phyloP scores from a whole-genome alignment of 1,140 invertebrate genomes.

The Microplitis demolitor region DNA sequence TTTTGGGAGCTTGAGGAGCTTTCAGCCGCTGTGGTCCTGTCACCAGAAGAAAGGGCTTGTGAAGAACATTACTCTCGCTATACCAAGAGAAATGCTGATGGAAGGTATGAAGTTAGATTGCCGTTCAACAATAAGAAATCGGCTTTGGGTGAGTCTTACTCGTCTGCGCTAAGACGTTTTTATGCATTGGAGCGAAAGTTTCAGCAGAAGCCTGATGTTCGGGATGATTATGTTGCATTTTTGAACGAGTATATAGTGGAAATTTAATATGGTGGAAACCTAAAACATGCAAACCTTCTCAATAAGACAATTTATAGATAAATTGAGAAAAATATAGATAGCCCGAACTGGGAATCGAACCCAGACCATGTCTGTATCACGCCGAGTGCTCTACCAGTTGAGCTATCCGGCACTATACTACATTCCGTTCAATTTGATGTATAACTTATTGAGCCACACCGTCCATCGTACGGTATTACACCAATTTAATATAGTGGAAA shows the following conservation, averaged over 20 bases:
- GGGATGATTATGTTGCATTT: slow-evolving; percentile 35
- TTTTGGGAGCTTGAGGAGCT: slow-evolving; percentile 33
- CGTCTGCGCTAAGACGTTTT: slow-evolving; percentile 29
- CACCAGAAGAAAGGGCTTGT: slow-evolving; percentile 4
- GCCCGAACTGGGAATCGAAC: too few relatives aligned
- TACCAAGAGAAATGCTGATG: slow-evolving; percentile 26
- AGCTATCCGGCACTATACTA: too few relatives aligned
- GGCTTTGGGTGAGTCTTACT: slow-evolving; percentile 40
- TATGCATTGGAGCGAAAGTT: slow-evolving; percentile 40
- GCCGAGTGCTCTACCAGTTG: too few relatives aligned
- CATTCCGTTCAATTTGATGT: too few relatives aligned
- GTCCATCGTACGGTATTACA: too few relatives aligned
- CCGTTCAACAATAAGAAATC: slow-evolving; percentile 34
- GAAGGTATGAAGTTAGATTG: slow-evolving; percentile 41
- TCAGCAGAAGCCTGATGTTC: slow-evolving; percentile 35
- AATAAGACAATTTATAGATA: too few relatives aligned
- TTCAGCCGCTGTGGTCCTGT: not conserved
- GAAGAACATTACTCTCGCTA: slow-evolving; percentile 25
- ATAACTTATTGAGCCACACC: too few relatives aligned
- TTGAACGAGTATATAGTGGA: slow-evolving; percentile 47
- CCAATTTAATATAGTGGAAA: too few relatives aligned
- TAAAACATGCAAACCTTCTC: too few relatives aligned
- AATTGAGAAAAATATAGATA: too few relatives aligned
- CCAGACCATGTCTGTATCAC: too few relatives aligned
- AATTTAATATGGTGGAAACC: too few relatives aligned